Percentiles rank a stretch among this genome's conserved stretches.
phyloP scores from a whole-genome alignment of 2,113 vertebrate genomes.

The Lethenteron reissneri region DNA sequence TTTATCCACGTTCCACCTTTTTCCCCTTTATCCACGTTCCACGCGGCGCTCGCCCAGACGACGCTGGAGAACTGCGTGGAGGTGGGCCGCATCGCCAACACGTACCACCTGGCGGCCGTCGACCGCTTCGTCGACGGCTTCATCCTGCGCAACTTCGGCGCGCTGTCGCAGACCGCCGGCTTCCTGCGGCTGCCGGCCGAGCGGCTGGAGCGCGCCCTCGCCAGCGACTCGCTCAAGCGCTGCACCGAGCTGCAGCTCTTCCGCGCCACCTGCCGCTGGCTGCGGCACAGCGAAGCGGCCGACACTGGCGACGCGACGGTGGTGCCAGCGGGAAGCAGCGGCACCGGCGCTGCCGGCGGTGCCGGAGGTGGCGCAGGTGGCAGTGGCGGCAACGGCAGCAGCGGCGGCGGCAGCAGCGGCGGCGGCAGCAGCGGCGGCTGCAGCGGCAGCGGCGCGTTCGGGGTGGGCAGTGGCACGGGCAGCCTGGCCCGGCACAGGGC shows the following conservation, averaged over 20 bases:
- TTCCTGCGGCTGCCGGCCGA: slow-evolving; percentile 24
- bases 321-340: too few species aligned
- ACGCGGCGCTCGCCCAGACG: slow-evolving; percentile 17
- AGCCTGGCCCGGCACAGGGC: too few species aligned
- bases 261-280: slow-evolving; percentile 25
- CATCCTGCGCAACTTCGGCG: slow-evolving; percentile 26
- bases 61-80: slow-evolving; percentile 38
- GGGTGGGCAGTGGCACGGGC: too few species aligned
- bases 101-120: slow-evolving; percentile 29
- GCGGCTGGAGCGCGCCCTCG: slow-evolving; percentile 22
- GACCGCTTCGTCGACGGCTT: slow-evolving; percentile 26
- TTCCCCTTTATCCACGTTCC: background rate
- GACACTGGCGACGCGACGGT: too few species aligned
- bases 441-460: too few species aligned
- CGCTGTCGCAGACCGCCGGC: slow-evolving; percentile 18
- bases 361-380: too few species aligned
- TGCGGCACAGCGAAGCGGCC: slow-evolving; percentile 18
- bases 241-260: slow-evolving; percentile 36
- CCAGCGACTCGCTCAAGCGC: slow-evolving; percentile 25
- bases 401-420: too few species aligned
- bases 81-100: slow-evolving; percentile 29
- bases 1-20: background rate
- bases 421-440: too few species aligned
- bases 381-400: too few species aligned
- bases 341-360: too few species aligned